Evolutionary conservation across 2,797 vertebrate genomes (phyloP).

Genomic region (Phataginus tricuspis): DNA sequence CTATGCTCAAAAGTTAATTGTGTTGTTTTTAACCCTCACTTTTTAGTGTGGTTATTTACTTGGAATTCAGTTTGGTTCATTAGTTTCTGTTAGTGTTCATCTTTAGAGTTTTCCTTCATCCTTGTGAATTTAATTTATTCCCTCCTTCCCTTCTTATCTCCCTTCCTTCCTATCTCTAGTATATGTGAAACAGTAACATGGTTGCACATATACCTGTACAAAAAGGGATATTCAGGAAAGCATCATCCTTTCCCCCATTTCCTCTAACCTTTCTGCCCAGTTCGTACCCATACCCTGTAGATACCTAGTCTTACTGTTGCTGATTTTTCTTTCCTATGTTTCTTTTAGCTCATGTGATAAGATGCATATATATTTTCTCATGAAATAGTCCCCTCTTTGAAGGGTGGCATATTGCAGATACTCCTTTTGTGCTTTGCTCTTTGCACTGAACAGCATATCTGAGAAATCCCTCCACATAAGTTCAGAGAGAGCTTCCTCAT

Average conservation of each 20-base stretch:
- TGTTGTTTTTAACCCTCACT: neutral
- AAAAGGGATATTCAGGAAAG: neutral
- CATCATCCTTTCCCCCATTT: neutral
- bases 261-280: neutral
- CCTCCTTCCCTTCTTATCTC: neutral
- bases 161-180: neutral
- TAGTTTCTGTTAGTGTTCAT: conserved; percentile 17
- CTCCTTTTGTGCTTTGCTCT: neutral
- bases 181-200: neutral
- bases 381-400: neutral
- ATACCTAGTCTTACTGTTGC: neutral
- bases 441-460: neutral
- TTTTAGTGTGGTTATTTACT: neutral
- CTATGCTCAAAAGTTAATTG: neutral
- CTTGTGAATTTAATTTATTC: neutral
- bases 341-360: neutral
- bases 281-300: neutral
- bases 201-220: neutral
- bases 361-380: neutral
- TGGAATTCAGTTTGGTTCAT: neutral
- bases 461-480: neutral
- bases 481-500: neutral
- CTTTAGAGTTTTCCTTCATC: neutral
- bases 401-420: neutral
- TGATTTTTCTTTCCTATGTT: neutral